A percentile compares a stretch with the other conserved stretches of the same genome.
Conservation (phyloP, 2,113 vertebrate genomes). For the Myiopsitta monachus region DNA sequence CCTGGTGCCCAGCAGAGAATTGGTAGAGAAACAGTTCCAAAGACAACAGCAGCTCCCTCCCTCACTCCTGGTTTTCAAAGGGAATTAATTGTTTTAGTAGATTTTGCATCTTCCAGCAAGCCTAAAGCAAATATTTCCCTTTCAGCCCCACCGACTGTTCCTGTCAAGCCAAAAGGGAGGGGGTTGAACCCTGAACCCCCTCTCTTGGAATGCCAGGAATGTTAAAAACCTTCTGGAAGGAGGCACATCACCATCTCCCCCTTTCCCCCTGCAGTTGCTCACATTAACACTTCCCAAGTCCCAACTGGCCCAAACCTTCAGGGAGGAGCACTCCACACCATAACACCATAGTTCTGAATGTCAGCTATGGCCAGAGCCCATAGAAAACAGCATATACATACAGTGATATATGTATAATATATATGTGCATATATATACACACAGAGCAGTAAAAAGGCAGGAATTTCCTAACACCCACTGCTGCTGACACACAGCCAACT, state of each 20-base stretch:
- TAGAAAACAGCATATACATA: neutral
- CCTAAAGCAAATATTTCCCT: neutral
- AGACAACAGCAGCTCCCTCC: neutral
- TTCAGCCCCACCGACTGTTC: neutral
- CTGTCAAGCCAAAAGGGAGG: neutral
- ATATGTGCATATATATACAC: neutral
- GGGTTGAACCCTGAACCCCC: neutral
- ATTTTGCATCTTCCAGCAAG: neutral
- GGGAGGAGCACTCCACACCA: neutral
- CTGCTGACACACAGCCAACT: neutral
- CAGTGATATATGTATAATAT: fast-evolving
- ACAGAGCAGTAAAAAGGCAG: neutral
- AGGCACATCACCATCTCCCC: neutral
- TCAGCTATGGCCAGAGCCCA: neutral
- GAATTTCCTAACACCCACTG: neutral
- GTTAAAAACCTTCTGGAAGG: neutral
- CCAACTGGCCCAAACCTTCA: neutral
- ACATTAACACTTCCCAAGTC: neutral
- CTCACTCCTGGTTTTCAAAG: neutral
- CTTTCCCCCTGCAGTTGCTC: neutral
- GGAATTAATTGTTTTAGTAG: neutral
- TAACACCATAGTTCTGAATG: fast-evolving
- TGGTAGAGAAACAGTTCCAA: neutral
- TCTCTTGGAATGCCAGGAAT: conserved; percentile 33
- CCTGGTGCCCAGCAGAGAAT: neutral